Conservation (phyloP, 2,888 invertebrate genomes). For the Labia minor region DNA sequence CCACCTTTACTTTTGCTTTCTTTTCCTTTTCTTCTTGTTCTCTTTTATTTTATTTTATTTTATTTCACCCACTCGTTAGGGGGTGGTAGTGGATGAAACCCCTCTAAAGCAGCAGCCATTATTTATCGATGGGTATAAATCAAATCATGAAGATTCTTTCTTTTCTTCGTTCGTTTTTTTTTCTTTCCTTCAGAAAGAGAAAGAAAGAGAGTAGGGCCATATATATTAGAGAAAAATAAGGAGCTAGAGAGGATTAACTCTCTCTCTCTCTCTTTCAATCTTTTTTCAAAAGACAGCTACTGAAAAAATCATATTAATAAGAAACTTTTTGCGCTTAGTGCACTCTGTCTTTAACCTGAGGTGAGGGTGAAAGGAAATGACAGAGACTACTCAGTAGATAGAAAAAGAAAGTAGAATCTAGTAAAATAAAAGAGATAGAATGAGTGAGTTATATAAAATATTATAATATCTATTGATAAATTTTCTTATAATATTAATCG, state of each 20-base stretch:
- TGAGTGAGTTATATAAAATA: no score
- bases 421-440: no score
- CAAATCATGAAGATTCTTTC: conserved; percentile 13
- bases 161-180: not conserved
- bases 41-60: not conserved
- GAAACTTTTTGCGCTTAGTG: not conserved
- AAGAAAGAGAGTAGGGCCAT: not conserved
- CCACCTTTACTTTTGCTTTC: not conserved
- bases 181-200: no score
- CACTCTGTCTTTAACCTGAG: no score
- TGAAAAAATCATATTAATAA: conserved; percentile 3
- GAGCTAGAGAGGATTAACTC: conserved; percentile 13
- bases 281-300: not conserved
- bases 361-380: no score
- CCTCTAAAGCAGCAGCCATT: not conserved
- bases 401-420: no score
- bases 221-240: conserved; percentile 13
- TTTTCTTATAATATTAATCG: no score
- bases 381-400: no score
- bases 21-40: not conserved
- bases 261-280: not conserved
- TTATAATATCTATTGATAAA: no score
- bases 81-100: no score
- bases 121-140: conserved; percentile 13
- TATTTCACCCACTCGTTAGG: not conserved